phyloP scores from a whole-genome alignment of 2,113 vertebrate species.

The Hystrix cristata region DNA sequence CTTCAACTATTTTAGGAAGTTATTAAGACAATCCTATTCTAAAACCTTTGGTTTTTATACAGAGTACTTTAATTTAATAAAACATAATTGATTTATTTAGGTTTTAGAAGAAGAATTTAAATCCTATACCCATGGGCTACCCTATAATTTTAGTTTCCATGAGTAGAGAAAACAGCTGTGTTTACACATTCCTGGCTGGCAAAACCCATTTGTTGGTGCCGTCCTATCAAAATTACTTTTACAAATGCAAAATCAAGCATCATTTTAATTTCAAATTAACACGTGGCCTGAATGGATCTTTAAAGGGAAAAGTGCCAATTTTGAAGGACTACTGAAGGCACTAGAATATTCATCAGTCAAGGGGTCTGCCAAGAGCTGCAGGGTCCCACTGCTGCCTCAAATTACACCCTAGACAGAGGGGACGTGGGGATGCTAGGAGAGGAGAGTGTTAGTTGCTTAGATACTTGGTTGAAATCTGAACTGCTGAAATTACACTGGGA shows the following conservation, averaged over 20 bases:
- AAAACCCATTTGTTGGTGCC: conserved; percentile 63
- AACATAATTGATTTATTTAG: conserved; percentile 66
- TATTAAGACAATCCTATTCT: conserved; percentile 43
- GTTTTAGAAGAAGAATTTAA: conserved; percentile 62
- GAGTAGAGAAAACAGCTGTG: conserved; percentile 67
- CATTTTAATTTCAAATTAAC: conserved; percentile 62
- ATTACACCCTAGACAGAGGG: conserved; percentile 30
- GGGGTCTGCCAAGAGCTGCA: conserved; percentile 48
- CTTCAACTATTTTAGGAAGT: conserved; percentile 56
- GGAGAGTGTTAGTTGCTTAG: neutral
- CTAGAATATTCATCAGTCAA: conserved; percentile 72
- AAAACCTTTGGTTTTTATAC: conserved; percentile 61
- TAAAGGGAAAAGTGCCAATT: conserved; percentile 33
- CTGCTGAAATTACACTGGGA: neutral
- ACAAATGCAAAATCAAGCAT: conserved; percentile 61
- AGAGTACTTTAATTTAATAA: conserved; percentile 56
- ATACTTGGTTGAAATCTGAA: conserved; percentile 39
- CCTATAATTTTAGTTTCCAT: conserved; percentile 46
- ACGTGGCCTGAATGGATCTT: conserved; percentile 50
- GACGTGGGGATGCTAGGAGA: conserved; percentile 4
- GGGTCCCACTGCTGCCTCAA: conserved; percentile 51
- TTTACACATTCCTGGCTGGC: conserved; percentile 60
- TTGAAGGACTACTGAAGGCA: conserved; percentile 44
- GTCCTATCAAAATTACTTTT: conserved; percentile 57
- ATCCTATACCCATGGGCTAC: neutral